Evolutionary conservation across 2,113 vertebrate species (phyloP), one percentile per base, ranked within the genome.

Genomic region (Daubentonia madagascariensis): DNA sequence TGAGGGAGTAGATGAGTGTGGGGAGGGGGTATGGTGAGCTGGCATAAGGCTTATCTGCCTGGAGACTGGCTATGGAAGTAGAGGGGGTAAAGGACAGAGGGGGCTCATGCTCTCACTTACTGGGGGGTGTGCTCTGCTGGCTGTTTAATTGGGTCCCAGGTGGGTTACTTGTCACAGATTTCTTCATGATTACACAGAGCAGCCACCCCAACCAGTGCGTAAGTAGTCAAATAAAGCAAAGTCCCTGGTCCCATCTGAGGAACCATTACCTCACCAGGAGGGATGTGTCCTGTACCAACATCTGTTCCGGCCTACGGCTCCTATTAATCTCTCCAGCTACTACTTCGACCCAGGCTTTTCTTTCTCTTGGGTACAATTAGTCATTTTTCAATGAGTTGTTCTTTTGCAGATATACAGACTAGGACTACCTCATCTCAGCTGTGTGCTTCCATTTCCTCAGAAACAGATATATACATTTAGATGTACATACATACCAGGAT

Each of bases 241-340:
- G 45, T 73, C 35, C 63, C 72, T 43, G 43, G 2, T 86, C 54
- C 67, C 37, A 80, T 2, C 11, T 65, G 54, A 91, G 84, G 65
- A 78, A 48, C 75, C 65, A 18, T 80, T 35, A 22, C 43, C 23
- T 61, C 25, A 3, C 30, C 25, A 13, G 45, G 43, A 75, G 14
- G 57, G 25, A 5, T 50, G 6, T 75, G 11, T n/a, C 18, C 22
- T 17, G 28, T 2, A 6, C 48, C 25, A 54, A 59, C 1, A 0
- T 63, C 75, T 81, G 0, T 84, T 78, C 50, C 85, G 85, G 78
- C 40, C 76, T 8, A 0, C 45, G 80, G 6, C n/a, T 40, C n/a
- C 72, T 25, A 5, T 45, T n/a, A 30, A 7, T 17, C 32, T n/a
- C n/a, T 13, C 16, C 87, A 86, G 57, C 65, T 67, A 4, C 45